Evolutionary conservation across 2,797 vertebrate genomes (phyloP).

Genomic region (Paramormyrops hopkinsi): DNA sequence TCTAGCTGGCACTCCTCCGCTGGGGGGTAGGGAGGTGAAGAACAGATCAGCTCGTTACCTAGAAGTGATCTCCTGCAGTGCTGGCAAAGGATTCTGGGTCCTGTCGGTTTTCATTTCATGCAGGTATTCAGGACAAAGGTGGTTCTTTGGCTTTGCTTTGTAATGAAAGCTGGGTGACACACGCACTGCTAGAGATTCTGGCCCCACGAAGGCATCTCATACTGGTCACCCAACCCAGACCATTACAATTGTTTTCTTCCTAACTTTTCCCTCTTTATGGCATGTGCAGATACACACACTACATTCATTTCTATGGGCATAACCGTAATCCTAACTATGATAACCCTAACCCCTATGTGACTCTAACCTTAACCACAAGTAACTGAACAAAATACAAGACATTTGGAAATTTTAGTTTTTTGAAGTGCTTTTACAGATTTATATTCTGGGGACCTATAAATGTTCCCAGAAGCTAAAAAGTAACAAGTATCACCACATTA

Average conservation of each 20-base stretch:
- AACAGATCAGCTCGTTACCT: neutral
- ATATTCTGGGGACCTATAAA: neutral
- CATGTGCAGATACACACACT: neutral
- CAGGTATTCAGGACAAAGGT: neutral
- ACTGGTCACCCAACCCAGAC: neutral
- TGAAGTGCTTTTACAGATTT: neutral
- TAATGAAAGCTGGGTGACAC: neutral
- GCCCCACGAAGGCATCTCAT: neutral
- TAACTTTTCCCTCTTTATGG: neutral
- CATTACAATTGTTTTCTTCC: neutral
- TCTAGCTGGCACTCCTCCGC: slow-evolving; percentile 86
- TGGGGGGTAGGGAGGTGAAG: slow-evolving; percentile 38
- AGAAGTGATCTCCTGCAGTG: neutral
- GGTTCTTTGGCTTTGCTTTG: neutral
- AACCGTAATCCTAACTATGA: neutral
- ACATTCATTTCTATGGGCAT: neutral
- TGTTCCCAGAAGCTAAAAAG: neutral
- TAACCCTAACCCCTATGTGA: neutral
- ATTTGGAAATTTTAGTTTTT: neutral
- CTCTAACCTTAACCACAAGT: neutral
- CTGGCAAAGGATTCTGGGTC: neutral
- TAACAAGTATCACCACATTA: neutral
- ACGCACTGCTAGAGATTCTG: neutral
- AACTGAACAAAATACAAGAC: neutral
- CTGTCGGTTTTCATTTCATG: neutral